phyloP scores from a whole-genome alignment of 2,888 invertebrate genomes.

The Stratiomys singularior region DNA sequence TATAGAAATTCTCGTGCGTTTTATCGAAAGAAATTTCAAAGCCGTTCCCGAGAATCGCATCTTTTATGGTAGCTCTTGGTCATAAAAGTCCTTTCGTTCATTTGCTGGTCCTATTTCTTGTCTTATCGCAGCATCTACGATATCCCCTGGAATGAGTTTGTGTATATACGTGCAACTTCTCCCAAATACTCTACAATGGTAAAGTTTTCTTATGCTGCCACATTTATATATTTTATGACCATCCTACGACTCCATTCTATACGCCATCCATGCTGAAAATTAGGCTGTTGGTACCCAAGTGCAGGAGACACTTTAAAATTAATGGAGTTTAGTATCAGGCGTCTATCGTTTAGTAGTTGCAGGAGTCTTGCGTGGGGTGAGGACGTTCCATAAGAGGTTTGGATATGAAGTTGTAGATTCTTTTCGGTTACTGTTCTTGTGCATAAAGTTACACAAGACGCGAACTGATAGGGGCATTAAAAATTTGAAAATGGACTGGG shows the following conservation, averaged over 20 bases:
- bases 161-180: constrained; percentile 25
- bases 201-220: constrained; percentile 44
- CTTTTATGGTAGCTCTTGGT: constrained; percentile 17
- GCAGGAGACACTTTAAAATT: constrained; percentile 41
- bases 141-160: not conserved
- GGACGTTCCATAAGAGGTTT: too few species aligned
- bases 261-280: constrained; percentile 28
- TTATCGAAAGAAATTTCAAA: not conserved
- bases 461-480: too few species aligned
- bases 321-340: constrained; percentile 33
- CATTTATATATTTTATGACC: constrained; percentile 42
- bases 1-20: not conserved
- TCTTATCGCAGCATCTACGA: constrained; percentile 17
- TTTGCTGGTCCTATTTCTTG: constrained; percentile 12
- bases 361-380: not conserved
- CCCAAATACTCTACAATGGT: constrained; percentile 21
- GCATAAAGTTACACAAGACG: too few species aligned
- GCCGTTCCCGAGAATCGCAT: not conserved
- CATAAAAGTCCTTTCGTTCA: constrained; percentile 25
- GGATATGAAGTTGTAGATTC: too few species aligned
- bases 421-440: too few species aligned
- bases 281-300: constrained; percentile 36
- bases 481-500: too few species aligned
- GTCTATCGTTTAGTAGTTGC: not conserved
- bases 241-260: constrained; percentile 6